Percentiles rank a stretch among this genome's conserved stretches.
These are phyloP conservation scores for Kryphioiulus occultus DNA, from an alignment of 2,888 invertebrate genomes.

Conservation along the genomic window DNA sequence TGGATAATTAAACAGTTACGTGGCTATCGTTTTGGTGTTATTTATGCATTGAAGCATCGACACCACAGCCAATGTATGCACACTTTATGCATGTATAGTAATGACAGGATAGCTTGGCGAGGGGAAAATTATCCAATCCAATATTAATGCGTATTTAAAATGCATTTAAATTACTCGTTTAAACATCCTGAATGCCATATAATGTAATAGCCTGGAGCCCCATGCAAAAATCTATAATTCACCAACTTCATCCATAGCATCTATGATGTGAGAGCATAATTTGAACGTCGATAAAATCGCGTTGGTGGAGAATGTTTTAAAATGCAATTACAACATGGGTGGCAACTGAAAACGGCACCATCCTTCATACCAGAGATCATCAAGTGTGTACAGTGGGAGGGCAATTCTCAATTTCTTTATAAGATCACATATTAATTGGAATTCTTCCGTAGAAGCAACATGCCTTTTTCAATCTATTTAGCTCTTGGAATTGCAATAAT, in stretches of 20 bases:
- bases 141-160: slow-evolving; percentile 10
- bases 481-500: neutral
- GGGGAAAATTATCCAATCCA: neutral
- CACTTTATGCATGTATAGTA: neutral
- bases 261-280: neutral
- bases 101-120: neutral
- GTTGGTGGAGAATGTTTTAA: slow-evolving; percentile 11
- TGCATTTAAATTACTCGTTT: slow-evolving; percentile 31
- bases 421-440: slow-evolving; percentile 14
- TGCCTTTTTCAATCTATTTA: neutral
- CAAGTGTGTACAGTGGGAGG: neutral
- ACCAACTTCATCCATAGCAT: neutral
- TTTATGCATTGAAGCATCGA: neutral
- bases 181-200: neutral
- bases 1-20: neutral
- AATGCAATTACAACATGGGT: slow-evolving; percentile 17
- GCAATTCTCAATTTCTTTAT: neutral
- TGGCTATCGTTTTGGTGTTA: neutral
- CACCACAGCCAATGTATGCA: neutral
- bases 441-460: neutral
- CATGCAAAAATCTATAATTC: neutral
- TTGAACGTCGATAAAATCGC: slow-evolving; percentile 20
- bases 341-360: neutral
- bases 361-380: slow-evolving; percentile 18
- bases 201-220: neutral